Evolutionary conservation across 2,113 vertebrate genomes (phyloP).

Genomic region (Corythaixoides concolor): DNA sequence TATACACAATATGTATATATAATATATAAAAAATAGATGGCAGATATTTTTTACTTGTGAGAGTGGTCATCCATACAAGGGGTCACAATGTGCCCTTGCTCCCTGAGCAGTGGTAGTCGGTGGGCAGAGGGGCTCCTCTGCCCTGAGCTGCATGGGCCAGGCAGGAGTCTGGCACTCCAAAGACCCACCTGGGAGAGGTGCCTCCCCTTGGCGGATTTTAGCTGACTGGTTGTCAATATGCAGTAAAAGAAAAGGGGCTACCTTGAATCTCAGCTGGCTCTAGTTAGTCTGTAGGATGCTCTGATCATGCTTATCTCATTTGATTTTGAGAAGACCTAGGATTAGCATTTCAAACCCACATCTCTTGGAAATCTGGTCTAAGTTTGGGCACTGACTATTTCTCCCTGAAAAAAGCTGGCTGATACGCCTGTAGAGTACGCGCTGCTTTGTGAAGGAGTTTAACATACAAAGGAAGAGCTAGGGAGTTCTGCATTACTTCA

Average conservation of each 20-base stretch:
- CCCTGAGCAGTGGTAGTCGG: neutral
- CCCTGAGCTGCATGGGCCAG: neutral
- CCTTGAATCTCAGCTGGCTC: neutral
- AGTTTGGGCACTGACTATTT: neutral
- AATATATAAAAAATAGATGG: neutral
- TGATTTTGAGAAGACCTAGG: neutral
- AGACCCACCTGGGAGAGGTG: accelerated
- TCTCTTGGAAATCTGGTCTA: neutral
- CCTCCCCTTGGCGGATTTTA: neutral
- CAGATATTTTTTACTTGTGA: neutral
- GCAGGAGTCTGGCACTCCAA: neutral
- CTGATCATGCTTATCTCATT: neutral
- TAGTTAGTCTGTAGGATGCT: neutral
- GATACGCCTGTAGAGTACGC: neutral
- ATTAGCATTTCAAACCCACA: neutral
- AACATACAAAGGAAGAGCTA: neutral
- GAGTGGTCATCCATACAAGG: no score
- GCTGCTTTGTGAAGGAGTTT: neutral
- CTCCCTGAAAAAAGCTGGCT: neutral
- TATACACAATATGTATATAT: neutral
- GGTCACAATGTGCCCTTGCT: neutral
- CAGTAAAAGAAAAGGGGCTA: neutral
- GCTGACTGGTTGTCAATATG: neutral
- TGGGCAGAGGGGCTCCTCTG: neutral
- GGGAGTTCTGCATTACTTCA: neutral